Percentiles rank a stretch among this genome's conserved stretches.
These are phyloP conservation scores for Pelodiscus sinensis DNA, from an alignment of 2,113 vertebrate species.

Conservation along the genomic window DNA sequence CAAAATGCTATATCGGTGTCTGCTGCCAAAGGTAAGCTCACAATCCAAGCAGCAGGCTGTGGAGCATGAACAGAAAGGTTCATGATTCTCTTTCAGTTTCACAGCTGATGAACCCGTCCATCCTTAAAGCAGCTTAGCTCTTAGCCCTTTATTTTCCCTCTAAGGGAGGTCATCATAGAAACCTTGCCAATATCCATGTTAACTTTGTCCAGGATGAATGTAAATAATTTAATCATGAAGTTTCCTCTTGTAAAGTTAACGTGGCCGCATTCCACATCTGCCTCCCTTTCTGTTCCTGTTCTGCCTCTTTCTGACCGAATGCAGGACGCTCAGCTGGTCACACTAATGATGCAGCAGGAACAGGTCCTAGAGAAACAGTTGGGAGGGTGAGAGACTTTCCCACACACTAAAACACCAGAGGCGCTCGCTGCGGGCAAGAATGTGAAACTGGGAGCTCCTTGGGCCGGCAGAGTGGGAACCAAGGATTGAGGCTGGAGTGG, in stretches of 20 bases:
- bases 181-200: background rate
- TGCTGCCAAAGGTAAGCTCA: background rate
- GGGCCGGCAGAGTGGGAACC: background rate
- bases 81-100: background rate
- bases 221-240: background rate
- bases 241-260: background rate
- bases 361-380: background rate
- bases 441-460: background rate
- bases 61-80: background rate
- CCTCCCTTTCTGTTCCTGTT: background rate
- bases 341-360: background rate
- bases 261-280: background rate
- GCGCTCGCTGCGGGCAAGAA: background rate
- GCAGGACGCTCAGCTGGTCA: background rate
- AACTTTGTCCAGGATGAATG: background rate
- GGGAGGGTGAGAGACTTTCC: background rate
- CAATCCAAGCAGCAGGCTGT: background rate
- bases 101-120: no score
- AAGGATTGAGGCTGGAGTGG: background rate
- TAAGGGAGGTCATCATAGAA: background rate
- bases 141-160: accelerated
- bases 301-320: background rate
- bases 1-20: no score
- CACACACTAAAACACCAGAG: background rate
- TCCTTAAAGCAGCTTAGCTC: accelerated